phyloP scores from a whole-genome alignment of 2,113 vertebrate species.

The Pedetes capensis region DNA sequence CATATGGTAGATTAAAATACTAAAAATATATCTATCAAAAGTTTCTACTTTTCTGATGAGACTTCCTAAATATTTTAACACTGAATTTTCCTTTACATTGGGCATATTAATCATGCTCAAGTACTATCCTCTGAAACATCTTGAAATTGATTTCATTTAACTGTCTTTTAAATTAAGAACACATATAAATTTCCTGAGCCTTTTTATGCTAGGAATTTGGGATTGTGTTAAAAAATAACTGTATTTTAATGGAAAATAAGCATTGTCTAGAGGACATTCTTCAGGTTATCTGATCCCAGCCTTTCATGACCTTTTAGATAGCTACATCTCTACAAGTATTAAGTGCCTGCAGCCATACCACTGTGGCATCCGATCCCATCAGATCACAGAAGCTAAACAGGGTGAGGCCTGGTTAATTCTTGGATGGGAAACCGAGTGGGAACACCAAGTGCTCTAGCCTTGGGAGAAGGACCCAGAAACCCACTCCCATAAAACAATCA shows the following conservation, averaged over 20 bases:
- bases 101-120: not conserved
- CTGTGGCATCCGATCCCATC: no score
- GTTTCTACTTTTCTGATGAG: not conserved
- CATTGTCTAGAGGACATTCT: not conserved
- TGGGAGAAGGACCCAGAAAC: no score
- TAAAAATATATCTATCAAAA: not conserved
- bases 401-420: no score
- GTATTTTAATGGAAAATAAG: not conserved
- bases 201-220: not conserved
- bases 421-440: no score
- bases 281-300: not conserved
- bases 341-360: no score
- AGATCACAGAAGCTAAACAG: no score
- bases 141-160: not conserved
- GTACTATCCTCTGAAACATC: not conserved
- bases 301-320: not conserved
- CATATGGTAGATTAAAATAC: not conserved
- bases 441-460: no score
- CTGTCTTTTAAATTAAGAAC: not conserved
- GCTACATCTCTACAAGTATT: not conserved
- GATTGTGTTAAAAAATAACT: not conserved
- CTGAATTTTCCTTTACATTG: not conserved
- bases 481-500: no score
- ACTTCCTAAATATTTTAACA: not conserved
- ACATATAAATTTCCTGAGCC: not conserved